A percentile compares a stretch with the other conserved stretches of the same genome.
These are phyloP conservation scores for Coelopa frigida DNA, from an alignment of 1,140 invertebrate genomes.

Conservation along the genomic window DNA sequence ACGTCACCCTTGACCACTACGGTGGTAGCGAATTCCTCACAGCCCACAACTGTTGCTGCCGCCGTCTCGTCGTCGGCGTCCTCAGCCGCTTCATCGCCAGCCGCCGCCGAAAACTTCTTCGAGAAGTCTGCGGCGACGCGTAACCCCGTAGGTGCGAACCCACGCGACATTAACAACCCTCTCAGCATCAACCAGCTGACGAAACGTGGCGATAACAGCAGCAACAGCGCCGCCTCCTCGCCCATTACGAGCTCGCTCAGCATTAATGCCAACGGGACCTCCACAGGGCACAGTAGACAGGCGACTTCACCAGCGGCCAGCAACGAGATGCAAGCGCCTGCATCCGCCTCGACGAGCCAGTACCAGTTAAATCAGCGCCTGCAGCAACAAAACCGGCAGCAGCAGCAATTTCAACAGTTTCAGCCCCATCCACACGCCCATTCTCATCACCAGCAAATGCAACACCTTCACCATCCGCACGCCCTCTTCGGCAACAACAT, in stretches of 20 bases:
- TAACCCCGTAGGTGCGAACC: conserved; percentile 81
- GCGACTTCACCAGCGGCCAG: background rate
- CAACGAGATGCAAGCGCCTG: background rate
- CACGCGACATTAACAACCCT: conserved; percentile 84
- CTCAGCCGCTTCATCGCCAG: conserved; percentile 6
- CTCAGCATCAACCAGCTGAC: conserved; percentile 81
- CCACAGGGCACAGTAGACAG: conserved; percentile 2
- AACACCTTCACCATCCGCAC: conserved; percentile 15
- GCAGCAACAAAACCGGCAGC: background rate
- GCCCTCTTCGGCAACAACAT: conserved; percentile 23
- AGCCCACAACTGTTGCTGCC: conserved; percentile 16
- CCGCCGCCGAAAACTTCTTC: background rate
- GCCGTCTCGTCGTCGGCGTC: conserved; percentile 9
- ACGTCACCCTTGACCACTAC: background rate
- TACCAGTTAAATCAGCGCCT: background rate
- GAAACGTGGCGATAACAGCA: conserved; percentile 37
- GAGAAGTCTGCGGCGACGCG: conserved; percentile 9
- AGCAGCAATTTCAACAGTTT: background rate
- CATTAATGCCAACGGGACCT: no score
- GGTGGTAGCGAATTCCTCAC: conserved; percentile 14
- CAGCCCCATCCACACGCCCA: background rate
- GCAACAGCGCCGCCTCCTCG: conserved; percentile 4
- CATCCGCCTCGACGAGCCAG: background rate
- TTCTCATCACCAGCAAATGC: background rate
- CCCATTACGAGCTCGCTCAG: no score